Base-by-base conservation (phyloP, 1,140 invertebrate genomes). In the Delia radicum region DNA sequence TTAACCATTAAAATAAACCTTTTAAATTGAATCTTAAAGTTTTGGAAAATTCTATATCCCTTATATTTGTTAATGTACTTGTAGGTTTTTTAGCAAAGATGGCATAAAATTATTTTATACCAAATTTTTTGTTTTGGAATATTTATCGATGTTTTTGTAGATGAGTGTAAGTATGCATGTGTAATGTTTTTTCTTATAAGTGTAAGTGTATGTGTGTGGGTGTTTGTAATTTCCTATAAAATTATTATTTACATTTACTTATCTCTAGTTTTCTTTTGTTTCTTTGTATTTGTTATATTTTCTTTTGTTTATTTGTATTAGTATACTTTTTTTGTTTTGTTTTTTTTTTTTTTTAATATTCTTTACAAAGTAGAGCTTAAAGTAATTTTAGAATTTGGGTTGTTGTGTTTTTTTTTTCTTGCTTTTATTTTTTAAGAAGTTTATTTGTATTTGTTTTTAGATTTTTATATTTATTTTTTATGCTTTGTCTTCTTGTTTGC, bases 331-430 rank as follows among this genome's bases (percentile, higher is more conserved):
- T 15, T 55, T 33, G 12, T 33, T 33, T 33, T 33, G 4, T 33
- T 33, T 37, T 37, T 37, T 37, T 37, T 1, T 37, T 37, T 37
- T 13, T 37, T 37, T 37, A 37, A 27, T 63, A 27, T 37, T 33
- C 65, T 69, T 33, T 69, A 69, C 65, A 69, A 69, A 69, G 65
- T 69, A 69, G 48, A 31, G 65, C 65, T 69, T 69, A 69, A 69
- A 69, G 65, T 69, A 69, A 69, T 69, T 69, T 69, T 69, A 69
- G 65, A 69, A 69, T 69, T 69, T 69, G 65, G 65, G 21, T 69
- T 69, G 65, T 31, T 69, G 31, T 69, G n/a, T 33, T 69, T 18
- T 33, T 33, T 69, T 69, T 15, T 67, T 18, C 33, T 67, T 67
- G 29, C 3, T 33, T 69, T 33, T 33, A 12, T 55, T 5, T 55